Percentiles rank a stretch among this genome's conserved stretches.
Conservation (phyloP, 1,140 invertebrate species). For the Trissolcus basalis region DNA sequence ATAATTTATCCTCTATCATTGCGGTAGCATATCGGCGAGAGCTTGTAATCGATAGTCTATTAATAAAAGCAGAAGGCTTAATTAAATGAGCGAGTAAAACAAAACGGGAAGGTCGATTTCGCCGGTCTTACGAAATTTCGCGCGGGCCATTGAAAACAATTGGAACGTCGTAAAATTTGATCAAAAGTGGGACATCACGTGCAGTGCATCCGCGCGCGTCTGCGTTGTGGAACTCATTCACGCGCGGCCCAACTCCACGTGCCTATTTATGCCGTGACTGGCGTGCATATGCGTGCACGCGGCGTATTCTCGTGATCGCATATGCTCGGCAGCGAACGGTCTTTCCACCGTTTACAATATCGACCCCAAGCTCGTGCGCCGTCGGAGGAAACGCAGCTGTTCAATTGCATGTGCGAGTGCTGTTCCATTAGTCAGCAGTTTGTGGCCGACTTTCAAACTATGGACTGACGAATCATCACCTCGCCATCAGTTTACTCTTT, state of each 20-base stretch:
- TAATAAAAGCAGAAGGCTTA: slow-evolving; percentile 18
- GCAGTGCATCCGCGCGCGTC: slow-evolving; percentile 49
- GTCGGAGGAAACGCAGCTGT: slow-evolving; percentile 64
- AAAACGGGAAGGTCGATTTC: not conserved
- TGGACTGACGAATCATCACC: slow-evolving; percentile 48
- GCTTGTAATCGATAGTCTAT: slow-evolving; percentile 5
- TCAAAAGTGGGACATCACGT: slow-evolving; percentile 40
- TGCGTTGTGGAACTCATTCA: slow-evolving; percentile 65
- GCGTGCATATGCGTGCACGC: slow-evolving; percentile 58
- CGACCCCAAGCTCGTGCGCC: slow-evolving; percentile 43
- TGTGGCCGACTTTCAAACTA: slow-evolving; percentile 55
- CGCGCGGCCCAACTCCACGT: slow-evolving; percentile 47
- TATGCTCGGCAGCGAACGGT: slow-evolving; percentile 63
- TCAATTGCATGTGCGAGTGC: slow-evolving; percentile 59
- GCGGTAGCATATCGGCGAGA: not conserved
- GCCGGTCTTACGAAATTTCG: slow-evolving; percentile 21
- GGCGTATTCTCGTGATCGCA: slow-evolving; percentile 54
- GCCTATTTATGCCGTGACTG: slow-evolving; percentile 66
- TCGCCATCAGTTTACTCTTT: slow-evolving; percentile 45
- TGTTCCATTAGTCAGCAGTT: slow-evolving; percentile 63
- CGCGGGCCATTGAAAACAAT: slow-evolving; percentile 18
- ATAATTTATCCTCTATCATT: not conserved
- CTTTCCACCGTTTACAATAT: slow-evolving; percentile 69
- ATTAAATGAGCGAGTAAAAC: slow-evolving; percentile 23
- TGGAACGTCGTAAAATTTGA: slow-evolving; percentile 42